Base-by-base conservation (phyloP, 2,113 vertebrate genomes). In the Capreolus pygargus region DNA sequence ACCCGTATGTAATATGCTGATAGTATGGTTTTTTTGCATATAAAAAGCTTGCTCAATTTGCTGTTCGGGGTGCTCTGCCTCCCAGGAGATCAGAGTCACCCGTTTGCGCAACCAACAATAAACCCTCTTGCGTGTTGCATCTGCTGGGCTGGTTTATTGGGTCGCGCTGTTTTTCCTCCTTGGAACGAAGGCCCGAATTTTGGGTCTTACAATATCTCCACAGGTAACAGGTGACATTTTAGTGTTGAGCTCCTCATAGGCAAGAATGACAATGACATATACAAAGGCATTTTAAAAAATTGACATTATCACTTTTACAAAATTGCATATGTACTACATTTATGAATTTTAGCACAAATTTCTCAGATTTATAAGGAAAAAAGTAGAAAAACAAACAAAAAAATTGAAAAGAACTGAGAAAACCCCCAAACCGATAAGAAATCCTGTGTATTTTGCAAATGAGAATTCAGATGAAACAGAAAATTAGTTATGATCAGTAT, bases 371-470 rank as follows among this genome's bases (percentile, higher is more conserved):
- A 36, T 50, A 61, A 43, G 23, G 15, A 91, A 91, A 36, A 61
- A 43, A 23, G 87, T 15, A 6, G 5, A 1, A 57, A 74, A 52
- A 52, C 15, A 10, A 54, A 47, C 47, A 47, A 28, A 7, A 7
- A 47, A 15, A 27, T 13, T 23, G 9, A 25, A 82, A 30, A 82
- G 50, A 52, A 33, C 10, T 27, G 33, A 50, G 50, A 1, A 82
- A 79, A 33, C 1, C n/a, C 11, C 17, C 50, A 21, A 54, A 82
- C 30, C 6, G 6, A 76, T 76, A 78, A 58, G 17, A 45, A 58
- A n/a, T 2, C 3, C 28, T 12, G 1, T 64, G 33, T 60, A 14
- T 21, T 21, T 64, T 1, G 0, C 10, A 61, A 64, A 9, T 19
- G 45, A 12, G 1, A 33, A 81, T 81, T 50, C 45, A 81, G 45